A percentile compares a stretch with the other conserved stretches of the same genome.
These are phyloP conservation scores for Diorhabda elongata DNA, from an alignment of 1,140 invertebrate genomes.

Conservation along the genomic window DNA sequence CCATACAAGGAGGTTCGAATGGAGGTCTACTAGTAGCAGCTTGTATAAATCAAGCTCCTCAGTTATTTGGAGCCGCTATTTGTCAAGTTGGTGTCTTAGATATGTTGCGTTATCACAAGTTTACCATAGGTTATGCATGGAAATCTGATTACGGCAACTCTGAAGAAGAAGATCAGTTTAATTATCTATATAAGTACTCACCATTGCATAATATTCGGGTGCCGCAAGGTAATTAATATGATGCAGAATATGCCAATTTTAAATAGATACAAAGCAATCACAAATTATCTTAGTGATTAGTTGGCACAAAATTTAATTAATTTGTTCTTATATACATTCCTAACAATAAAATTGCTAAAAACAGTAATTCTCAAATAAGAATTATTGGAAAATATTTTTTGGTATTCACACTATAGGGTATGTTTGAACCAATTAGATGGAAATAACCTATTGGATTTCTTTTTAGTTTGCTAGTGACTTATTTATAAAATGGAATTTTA, in stretches of 20 bases:
- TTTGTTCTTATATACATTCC: too few relatives aligned
- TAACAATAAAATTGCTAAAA: too few relatives aligned
- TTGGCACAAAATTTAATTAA: too few relatives aligned
- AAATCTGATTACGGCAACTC: conserved; percentile 92
- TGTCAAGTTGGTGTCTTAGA: conserved; percentile 73
- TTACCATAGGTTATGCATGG: conserved; percentile 97
- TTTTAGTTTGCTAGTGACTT: too few relatives aligned
- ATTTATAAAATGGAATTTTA: too few relatives aligned
- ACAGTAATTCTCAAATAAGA: not conserved
- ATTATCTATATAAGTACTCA: conserved; percentile 87
- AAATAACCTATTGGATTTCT: too few relatives aligned
- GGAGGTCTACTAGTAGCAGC: conserved; percentile 92
- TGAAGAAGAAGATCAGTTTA: conserved; percentile 83
- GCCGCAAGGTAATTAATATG: conserved; percentile 48
- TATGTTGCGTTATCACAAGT: conserved; percentile 97
- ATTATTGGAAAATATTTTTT: not conserved
- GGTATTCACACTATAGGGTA: too few relatives aligned
- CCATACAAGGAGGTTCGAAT: conserved; percentile 93
- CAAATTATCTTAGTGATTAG: too few relatives aligned
- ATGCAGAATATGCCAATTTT: not conserved
- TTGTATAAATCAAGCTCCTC: conserved; percentile 90
- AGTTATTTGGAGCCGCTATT: conserved; percentile 88
- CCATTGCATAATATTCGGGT: conserved; percentile 88
- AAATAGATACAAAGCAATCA: too few relatives aligned
- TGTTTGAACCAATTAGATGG: too few relatives aligned